phyloP scores from a whole-genome alignment of 2,888 invertebrate genomes.

The Cheilosia scutellata region DNA sequence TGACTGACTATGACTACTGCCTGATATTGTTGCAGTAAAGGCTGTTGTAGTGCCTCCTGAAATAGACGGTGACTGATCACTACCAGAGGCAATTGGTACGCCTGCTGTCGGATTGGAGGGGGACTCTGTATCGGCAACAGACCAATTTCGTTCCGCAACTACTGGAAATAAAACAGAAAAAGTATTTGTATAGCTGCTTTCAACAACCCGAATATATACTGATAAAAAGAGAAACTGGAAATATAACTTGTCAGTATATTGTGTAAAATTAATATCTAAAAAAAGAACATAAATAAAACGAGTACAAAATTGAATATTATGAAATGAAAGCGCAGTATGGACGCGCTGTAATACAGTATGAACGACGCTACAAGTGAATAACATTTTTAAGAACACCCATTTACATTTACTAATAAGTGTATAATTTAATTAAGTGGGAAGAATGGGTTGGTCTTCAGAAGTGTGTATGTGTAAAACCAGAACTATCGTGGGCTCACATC shows the following conservation, averaged over 20 bases:
- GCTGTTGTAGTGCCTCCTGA: constrained; percentile 49
- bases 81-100: constrained; percentile 38
- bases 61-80: constrained; percentile 59
- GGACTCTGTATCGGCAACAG: constrained; percentile 73
- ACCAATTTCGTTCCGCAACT: constrained; percentile 72
- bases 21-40: constrained; percentile 52
- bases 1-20: constrained; percentile 66
- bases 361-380: too few relatives aligned
- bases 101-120: constrained; percentile 65
- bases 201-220: not conserved
- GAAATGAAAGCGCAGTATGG: not conserved
- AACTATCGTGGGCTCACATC: too few relatives aligned
- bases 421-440: too few relatives aligned
- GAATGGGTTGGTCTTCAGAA: too few relatives aligned
- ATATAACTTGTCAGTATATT: constrained; percentile 21
- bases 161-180: constrained; percentile 45
- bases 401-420: too few relatives aligned
- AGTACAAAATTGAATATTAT: not conserved
- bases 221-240: constrained; percentile 21
- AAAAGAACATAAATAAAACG: constrained; percentile 1
- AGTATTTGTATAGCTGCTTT: not conserved
- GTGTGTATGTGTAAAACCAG: too few relatives aligned
- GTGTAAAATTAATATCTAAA: constrained; percentile 11
- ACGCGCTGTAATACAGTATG: not conserved
- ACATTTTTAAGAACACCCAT: too few relatives aligned